Conservation (phyloP, 2,888 invertebrate species). For the Chrysolina haemoptera region DNA sequence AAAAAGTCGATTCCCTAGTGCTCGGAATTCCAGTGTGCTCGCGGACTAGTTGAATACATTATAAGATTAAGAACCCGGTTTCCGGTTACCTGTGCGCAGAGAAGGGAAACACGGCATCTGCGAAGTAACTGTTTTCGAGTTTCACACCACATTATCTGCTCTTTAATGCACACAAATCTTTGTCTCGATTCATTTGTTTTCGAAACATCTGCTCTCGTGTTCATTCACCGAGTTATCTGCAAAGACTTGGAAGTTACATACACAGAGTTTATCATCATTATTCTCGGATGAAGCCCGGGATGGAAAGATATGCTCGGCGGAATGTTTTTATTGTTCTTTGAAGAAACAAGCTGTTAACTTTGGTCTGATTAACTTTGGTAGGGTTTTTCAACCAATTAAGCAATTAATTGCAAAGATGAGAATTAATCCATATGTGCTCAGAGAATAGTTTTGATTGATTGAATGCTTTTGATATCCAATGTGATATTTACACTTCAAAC, state of each 20-base stretch:
- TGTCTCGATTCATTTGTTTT: conserved; percentile 40
- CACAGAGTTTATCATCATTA: conserved; percentile 10
- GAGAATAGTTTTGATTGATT: too few relatives aligned
- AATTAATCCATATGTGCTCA: too few relatives aligned
- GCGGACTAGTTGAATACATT: background rate
- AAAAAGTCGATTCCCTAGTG: background rate
- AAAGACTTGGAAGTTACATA: conserved; percentile 8
- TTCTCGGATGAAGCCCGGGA: background rate
- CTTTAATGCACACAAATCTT: conserved; percentile 44
- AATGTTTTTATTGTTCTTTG: conserved; percentile 3
- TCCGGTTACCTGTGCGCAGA: conserved; percentile 49
- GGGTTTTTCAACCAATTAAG: too few relatives aligned
- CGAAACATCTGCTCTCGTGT: conserved; percentile 41
- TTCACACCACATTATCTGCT: conserved; percentile 49
- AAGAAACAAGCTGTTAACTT: background rate
- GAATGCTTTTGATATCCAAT: too few relatives aligned
- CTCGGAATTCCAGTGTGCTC: background rate
- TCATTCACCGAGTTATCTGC: conserved; percentile 22
- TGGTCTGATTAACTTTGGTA: background rate
- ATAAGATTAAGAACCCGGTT: conserved; percentile 32
- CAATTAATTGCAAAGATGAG: too few relatives aligned
- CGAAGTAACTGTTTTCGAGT: conserved; percentile 45
- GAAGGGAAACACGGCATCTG: conserved; percentile 35
- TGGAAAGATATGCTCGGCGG: background rate
- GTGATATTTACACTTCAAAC: too few relatives aligned